Evolutionary conservation across 2,113 vertebrate species (phyloP), one percentile per base, ranked within the genome.

Genomic region (Halcyon senegalensis): DNA sequence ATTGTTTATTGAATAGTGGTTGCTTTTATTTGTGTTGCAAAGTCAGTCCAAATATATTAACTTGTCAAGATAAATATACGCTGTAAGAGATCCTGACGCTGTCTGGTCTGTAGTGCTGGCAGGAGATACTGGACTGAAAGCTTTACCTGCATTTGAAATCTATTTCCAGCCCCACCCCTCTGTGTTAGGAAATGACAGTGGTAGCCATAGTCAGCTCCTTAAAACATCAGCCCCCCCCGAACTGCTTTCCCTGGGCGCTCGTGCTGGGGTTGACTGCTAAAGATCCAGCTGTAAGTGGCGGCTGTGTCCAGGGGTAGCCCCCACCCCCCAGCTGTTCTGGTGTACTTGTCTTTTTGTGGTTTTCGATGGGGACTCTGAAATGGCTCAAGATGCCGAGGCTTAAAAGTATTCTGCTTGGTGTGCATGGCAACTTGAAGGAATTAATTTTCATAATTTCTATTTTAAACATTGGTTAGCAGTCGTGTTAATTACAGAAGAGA

Each of bases 221-320:
- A 1, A 1, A 9, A 4, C 41, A 0, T 0, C 55, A 27, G 59
- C 66, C 16, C 66, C 66, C 64, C n/a, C 25, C 16, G 33, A 19
- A 16, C 41, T 27, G 27, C 44, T 43, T 31, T 33, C 15, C 66
- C 7, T 5, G 27, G 30, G 4, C 16, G 0, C 66, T 25, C 2
- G 35, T 16, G 55, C 63, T 37, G 67, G 79, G 23, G 0, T 8
- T 19, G 33, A 43, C 31, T 17, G 53, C 39, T 31, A 2, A 4
- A 15, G 50, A 2, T 3, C 1, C 1, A 2, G 15, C 67, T 28
- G 44, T 2, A 5, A 35, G 17, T 0, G 0, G 2, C 2, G 50
- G 11, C 67, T 35, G 66, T 2, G 1, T 9, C 58, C 83, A 27
- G 4, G 66, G 77, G 66, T 4, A 53, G 2, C 11, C 31, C 23